Evolutionary conservation across 2,888 invertebrate genomes (phyloP), one percentile per base, ranked within the genome.

Genomic region (Ceraclea dissimilis): DNA sequence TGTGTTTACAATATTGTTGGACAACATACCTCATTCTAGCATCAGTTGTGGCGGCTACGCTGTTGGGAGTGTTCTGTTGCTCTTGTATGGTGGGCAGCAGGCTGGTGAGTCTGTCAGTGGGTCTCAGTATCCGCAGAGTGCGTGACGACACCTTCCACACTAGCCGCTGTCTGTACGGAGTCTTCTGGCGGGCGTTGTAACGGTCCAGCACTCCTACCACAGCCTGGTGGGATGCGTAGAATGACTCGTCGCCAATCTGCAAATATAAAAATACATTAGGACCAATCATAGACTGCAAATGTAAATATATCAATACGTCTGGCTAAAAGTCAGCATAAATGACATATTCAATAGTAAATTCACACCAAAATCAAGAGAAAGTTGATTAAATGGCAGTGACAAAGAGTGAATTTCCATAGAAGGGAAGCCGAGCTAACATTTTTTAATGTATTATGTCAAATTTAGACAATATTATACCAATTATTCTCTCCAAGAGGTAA

Each of bases 101-200:
- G 1, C 85, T 83, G 21, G 82, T 84, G 57, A 88, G 80, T 57
- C 84, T 84, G 69, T 86, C 86, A 46, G 86, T 88, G 17, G 88
- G 88, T 43, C 88, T 82, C 54, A 88, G 74, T 61, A 86, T 81
- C 69, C 86, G 78, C 63, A 84, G 77, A 39, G 88, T 89, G 52
- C 89, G 78, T 60, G 85, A 85, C 10, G 88, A 88, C 56, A 90
- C 76, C 58, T 82, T 76, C 90, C 90, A 90, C 61, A 86, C 84
- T 61, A 90, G 81, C 52, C 87, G 81, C 72, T 90, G 88, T 5
- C 84, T 77, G 66, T 85, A 82, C 22, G 80, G 80, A 62, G 82
- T 76, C 74, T 86, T 78, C 68, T 84, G 72, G 72, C 83, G 74
- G 51, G 84, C 85, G 69, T 89, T 87, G 72, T 90, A 90, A 60